A percentile compares a stretch with the other conserved stretches of the same genome.
Conservation (phyloP, 2,888 invertebrate genomes). For the Gonocerus acuteangulatus region DNA sequence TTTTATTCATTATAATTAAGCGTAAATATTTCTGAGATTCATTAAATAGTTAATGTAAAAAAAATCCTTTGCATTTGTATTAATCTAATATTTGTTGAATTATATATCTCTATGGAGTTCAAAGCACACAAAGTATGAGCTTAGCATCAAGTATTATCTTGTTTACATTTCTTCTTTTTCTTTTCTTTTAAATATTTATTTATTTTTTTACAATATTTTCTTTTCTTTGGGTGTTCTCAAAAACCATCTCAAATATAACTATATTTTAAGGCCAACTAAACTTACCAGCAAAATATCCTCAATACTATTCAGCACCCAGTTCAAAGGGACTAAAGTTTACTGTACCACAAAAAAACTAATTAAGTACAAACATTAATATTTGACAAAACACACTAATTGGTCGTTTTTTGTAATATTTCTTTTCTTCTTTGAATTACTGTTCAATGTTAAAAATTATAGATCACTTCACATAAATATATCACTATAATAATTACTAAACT, state of each 20-base stretch:
- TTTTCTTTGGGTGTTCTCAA: no score
- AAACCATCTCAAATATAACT: conserved; percentile 6
- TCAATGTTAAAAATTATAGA: conserved; percentile 8
- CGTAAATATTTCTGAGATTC: background rate
- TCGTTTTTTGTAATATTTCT: conserved; percentile 25
- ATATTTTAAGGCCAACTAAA: conserved; percentile 14
- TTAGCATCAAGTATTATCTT: background rate
- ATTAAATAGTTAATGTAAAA: no score
- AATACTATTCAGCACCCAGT: background rate
- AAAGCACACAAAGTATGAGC: conserved; percentile 20
- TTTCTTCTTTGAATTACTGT: conserved; percentile 13
- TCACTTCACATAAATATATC: conserved; percentile 19
- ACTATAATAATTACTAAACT: conserved; percentile 20
- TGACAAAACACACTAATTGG: conserved; percentile 31
- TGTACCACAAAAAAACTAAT: conserved; percentile 22
- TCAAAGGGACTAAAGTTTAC: background rate
- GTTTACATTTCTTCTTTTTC: background rate
- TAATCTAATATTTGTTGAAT: no score
- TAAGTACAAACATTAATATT: conserved; percentile 30
- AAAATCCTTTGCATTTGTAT: no score
- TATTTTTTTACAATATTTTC: no score
- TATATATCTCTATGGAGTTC: no score
- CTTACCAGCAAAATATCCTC: conserved; percentile 11
- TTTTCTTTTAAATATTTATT: no score
- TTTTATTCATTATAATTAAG: conserved; percentile 6